Conservation (phyloP, 2,797 vertebrate genomes). For the Siniperca obscura region DNA sequence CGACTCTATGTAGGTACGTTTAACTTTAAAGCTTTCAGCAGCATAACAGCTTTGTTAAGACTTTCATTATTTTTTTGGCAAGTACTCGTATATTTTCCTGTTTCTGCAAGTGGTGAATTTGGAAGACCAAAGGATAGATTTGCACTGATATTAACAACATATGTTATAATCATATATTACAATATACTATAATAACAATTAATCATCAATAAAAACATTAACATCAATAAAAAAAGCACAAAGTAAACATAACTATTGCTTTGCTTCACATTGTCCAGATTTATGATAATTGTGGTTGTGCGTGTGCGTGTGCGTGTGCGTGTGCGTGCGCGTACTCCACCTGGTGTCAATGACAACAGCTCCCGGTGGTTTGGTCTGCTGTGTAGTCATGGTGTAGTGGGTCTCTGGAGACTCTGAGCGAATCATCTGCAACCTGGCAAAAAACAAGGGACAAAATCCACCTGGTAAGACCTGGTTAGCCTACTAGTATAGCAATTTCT, state of each 20-base stretch:
- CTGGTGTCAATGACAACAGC: constrained; percentile 58
- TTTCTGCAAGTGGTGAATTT: background rate
- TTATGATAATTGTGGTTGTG: background rate
- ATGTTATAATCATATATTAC: background rate
- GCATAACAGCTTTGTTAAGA: background rate
- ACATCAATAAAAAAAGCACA: background rate
- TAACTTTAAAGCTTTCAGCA: background rate
- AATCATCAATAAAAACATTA: background rate
- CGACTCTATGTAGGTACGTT: background rate
- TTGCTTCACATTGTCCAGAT: background rate
- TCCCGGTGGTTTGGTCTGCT: constrained; percentile 61
- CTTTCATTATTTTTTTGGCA: background rate
- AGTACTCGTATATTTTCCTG: background rate
- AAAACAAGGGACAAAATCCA: background rate
- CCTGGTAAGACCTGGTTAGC: background rate
- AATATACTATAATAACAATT: background rate
- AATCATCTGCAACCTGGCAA: constrained; percentile 66
- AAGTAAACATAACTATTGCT: background rate
- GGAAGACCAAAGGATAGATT: background rate
- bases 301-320: background rate
- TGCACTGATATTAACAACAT: background rate
- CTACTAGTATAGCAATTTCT: background rate
- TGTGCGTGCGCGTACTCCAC: constrained; percentile 34
- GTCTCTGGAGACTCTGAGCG: constrained; percentile 76
- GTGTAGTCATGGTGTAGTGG: constrained; percentile 58